Evolutionary conservation across 2,888 invertebrate genomes (phyloP).

Genomic region (Dendrolimus pini): DNA sequence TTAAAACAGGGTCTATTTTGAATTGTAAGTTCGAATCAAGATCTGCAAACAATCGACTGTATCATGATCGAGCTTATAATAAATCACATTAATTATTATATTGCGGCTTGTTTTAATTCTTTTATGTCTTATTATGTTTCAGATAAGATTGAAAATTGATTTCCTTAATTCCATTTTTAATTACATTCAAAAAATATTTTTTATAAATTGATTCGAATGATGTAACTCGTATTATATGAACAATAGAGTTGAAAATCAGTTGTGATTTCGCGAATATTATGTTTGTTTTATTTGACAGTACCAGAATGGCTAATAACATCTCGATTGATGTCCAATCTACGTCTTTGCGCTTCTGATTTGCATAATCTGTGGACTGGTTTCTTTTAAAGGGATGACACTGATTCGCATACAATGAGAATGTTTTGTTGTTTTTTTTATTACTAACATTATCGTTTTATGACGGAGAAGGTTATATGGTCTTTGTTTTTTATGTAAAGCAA

Average conservation of each 20-base stretch:
- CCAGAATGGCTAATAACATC: constrained; percentile 36
- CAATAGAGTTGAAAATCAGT: background rate
- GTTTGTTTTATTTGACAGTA: constrained; percentile 3
- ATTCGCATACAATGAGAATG: constrained; percentile 3
- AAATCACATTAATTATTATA: constrained; percentile 18
- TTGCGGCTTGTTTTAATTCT: too few species aligned
- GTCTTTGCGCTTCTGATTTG: constrained; percentile 49
- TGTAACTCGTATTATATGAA: background rate
- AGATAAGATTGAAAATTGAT: background rate
- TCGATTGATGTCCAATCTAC: constrained; percentile 52
- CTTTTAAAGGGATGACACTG: constrained; percentile 3
- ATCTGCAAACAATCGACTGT: constrained; percentile 43
- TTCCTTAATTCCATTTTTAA: background rate
- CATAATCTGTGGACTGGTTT: constrained; percentile 38
- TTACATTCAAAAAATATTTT: constrained; percentile 6
- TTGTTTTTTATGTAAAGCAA: too few species aligned
- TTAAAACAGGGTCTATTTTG: constrained; percentile 5
- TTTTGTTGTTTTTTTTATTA: background rate
- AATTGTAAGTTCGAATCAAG: constrained; percentile 14
- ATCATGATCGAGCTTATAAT: constrained; percentile 39
- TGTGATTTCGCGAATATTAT: background rate
- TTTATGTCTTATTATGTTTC: background rate
- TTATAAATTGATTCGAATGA: background rate
- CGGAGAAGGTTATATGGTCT: too few species aligned
- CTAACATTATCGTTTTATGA: too few species aligned